phyloP scores from a whole-genome alignment of 2,888 invertebrate species.

The Serrognathus titanus region DNA sequence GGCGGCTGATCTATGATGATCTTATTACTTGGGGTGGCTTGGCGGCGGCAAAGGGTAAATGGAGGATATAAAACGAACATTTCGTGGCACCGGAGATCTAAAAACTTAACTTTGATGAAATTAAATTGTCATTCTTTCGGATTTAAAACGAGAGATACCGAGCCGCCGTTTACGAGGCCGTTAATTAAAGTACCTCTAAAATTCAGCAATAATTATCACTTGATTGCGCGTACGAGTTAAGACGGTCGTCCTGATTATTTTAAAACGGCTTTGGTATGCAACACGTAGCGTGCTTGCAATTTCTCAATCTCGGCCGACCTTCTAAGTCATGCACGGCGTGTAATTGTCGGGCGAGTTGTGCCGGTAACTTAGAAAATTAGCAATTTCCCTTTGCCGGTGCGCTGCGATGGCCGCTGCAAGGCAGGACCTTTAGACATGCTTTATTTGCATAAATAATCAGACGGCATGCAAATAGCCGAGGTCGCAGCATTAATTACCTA shows the following conservation, averaged over 20 bases:
- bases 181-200: slow-evolving; percentile 29
- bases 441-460: slow-evolving; percentile 52
- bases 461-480: slow-evolving; percentile 48
- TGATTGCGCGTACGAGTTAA: slow-evolving; percentile 11
- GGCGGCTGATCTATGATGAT: slow-evolving; percentile 39
- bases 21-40: slow-evolving; percentile 36
- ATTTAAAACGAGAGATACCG: slow-evolving; percentile 27
- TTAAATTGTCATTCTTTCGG: slow-evolving; percentile 42
- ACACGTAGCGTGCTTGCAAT: slow-evolving; percentile 10
- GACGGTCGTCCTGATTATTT: background rate
- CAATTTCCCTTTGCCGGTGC: slow-evolving; percentile 43
- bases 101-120: slow-evolving; percentile 38
- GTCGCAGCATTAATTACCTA: slow-evolving; percentile 50
- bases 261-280: background rate
- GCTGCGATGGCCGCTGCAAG: slow-evolving; percentile 33
- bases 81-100: slow-evolving; percentile 39
- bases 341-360: slow-evolving; percentile 34
- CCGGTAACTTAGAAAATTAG: slow-evolving; percentile 45
- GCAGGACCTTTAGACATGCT: slow-evolving; percentile 39
- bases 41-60: slow-evolving; percentile 36
- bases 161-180: slow-evolving; percentile 25
- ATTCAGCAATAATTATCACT: slow-evolving; percentile 17
- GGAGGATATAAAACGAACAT: slow-evolving; percentile 40
- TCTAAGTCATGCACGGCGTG: slow-evolving; percentile 39
- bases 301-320: slow-evolving; percentile 20